Base-by-base conservation (phyloP, 2,113 vertebrate species). In the Ibidorhyncha struthersii region DNA sequence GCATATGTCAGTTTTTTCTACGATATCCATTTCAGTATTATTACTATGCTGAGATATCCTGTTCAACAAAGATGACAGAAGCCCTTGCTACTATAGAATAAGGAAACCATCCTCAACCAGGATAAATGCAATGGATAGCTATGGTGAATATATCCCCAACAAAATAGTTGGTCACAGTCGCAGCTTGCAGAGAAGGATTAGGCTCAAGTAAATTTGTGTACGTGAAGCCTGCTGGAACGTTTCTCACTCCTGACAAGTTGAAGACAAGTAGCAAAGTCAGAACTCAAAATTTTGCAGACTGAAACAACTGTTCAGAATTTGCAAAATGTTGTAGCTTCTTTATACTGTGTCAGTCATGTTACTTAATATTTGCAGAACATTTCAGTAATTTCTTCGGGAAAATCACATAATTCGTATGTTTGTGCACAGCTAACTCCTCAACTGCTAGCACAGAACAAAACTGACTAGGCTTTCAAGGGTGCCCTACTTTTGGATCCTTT, bases 401-500 rank as follows among this genome's bases (percentile, higher is more conserved):
- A 86, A 78, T 81, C 59, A 80, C 27, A 49, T 22, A 90, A 89
- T 56, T 80, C 23, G 16, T 19, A 53, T 10, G 6, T 70, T 70
- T 74, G 50, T 23, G 38, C 72, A 86, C 38, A 81, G 71, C 63
- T 86, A 73, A 53, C 69, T 90, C 32, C 72, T 43, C 41, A 80
- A 40, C 38, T 83, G 63, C 72, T 66, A 83, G n/a, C 76, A 92
- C 6, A 83, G 69, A 90, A 96, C 86, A 97, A 94, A 92, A 76
- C 55, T 86, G 67, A 90, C 40, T 23, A 70, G 67, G 80, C 83
- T 96, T 95, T 96, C 80, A 95, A 86, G 77, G 7, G 17, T 91
- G 94, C n/a, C 86, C 94, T 92, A 96, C 63, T 95, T 96, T 53
- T 74, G 63, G 27, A 91, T 85, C 47, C n/a, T 92, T 81, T 32